Base-by-base conservation (phyloP, 64 coral and sea anemone genomes). In the Orbicella faveolata region DNA sequence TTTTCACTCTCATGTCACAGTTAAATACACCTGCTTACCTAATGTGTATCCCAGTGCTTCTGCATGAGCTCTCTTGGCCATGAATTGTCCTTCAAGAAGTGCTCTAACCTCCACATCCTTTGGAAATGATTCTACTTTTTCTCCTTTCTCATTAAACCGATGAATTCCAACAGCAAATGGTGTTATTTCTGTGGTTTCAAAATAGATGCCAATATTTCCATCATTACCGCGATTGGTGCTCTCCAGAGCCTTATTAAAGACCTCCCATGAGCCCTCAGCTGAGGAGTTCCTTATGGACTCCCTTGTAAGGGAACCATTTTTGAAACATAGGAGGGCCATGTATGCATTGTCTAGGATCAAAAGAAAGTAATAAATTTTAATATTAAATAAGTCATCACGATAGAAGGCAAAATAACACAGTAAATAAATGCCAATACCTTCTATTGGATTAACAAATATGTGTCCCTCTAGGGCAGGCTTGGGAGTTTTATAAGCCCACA, bases 131-230 rank as follows among this genome's bases (percentile, higher is more conserved):
- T 98, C 82, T 8, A 95, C 94, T 79, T 67, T 88, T 23, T 90
- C 79, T 86, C 63, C 87, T 36, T 77, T 90, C 25, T 88, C 91
- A 75, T 93, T 64, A 89, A 98, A 93, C 4, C 96, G 80, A 75
- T 98, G 89, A 13, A 89, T 79, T 61, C 96, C 96, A 74, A 89
- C 88, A 54, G 96, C 96, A 95, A 95, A 95, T 14, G 96, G 96
- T 65, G 94, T 98, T 25, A 98, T 98, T 83, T 98, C 96, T 57
- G 88, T 98, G 26, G 90, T 88, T 7, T 93, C 84, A 82, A 98
- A 98, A 79, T 98, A 95, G 34, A 98, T 95, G 1, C 96, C 96
- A 91, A 98, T 95, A 75, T 98, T 98, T 19, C 96, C 96, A 93
- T 93, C 21, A 62, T 98, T 98, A 20, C 96, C 96, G 57, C 93